Conservation (phyloP, 2,113 vertebrate species). For the Syngnathus typhle region DNA sequence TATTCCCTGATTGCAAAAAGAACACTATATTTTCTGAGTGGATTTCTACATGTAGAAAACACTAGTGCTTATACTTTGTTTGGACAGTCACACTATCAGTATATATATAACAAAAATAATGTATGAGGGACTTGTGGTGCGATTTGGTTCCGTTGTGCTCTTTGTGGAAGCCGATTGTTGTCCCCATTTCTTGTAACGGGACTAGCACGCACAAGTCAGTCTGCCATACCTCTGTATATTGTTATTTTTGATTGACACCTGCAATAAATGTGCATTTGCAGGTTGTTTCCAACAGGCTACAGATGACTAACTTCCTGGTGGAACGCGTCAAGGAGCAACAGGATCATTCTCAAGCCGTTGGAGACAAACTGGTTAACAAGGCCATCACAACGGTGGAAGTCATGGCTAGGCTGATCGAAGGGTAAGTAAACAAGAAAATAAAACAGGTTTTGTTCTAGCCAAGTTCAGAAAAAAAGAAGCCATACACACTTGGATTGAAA, state of each 20-base stretch:
- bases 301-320: conserved; percentile 52
- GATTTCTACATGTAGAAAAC: not conserved
- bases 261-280: conserved; percentile 17
- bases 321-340: conserved; percentile 45
- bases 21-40: not conserved
- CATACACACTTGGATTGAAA: not conserved
- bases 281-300: conserved; percentile 52
- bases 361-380: conserved; percentile 55
- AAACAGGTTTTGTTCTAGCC: not conserved
- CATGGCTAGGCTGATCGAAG: conserved; percentile 50
- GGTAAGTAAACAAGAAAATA: conserved; percentile 33
- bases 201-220: not conserved
- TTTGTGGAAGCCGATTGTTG: not conserved
- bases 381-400: conserved; percentile 51
- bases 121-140: not conserved
- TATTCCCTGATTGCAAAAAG: not conserved
- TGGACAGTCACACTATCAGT: not conserved
- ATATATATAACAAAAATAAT: not conserved
- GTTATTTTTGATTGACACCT: not conserved
- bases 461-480: not conserved
- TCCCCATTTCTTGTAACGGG: too few species aligned
- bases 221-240: not conserved
- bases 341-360: conserved; percentile 32
- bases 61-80: not conserved
- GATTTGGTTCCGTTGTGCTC: not conserved